phyloP scores from a whole-genome alignment of 2,888 invertebrate genomes.

The Oxystoma pomonae region DNA sequence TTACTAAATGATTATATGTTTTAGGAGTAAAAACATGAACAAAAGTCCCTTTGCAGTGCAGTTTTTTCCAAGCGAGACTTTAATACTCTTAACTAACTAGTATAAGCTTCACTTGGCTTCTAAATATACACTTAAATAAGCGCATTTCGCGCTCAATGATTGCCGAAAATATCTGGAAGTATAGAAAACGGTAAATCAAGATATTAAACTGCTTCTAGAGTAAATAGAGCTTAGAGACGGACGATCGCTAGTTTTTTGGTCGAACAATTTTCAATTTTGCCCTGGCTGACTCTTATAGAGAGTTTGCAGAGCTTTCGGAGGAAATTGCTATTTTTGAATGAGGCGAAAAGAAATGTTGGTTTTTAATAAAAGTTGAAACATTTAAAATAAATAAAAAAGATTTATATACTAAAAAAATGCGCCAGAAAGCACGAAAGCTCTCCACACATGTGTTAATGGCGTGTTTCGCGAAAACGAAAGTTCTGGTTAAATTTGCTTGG shows the following conservation, averaged over 20 bases:
- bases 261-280: conserved; percentile 29
- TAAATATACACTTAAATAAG: background rate
- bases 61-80: no score
- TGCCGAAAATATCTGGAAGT: background rate
- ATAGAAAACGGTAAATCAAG: conserved; percentile 17
- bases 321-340: background rate
- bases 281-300: background rate
- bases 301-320: background rate
- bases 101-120: no score
- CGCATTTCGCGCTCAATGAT: background rate
- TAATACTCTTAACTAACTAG: no score
- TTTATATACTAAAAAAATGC: no score
- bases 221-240: conserved; percentile 25
- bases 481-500: no score
- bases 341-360: background rate
- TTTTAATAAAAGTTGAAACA: background rate
- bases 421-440: no score
- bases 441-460: no score
- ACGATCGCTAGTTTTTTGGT: conserved; percentile 25
- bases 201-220: conserved; percentile 27
- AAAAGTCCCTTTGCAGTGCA: no score
- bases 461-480: no score
- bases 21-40: no score
- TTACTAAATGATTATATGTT: no score
- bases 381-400: no score